Conservation (phyloP, 1,140 invertebrate species). For the Drosophila yakuba region DNA sequence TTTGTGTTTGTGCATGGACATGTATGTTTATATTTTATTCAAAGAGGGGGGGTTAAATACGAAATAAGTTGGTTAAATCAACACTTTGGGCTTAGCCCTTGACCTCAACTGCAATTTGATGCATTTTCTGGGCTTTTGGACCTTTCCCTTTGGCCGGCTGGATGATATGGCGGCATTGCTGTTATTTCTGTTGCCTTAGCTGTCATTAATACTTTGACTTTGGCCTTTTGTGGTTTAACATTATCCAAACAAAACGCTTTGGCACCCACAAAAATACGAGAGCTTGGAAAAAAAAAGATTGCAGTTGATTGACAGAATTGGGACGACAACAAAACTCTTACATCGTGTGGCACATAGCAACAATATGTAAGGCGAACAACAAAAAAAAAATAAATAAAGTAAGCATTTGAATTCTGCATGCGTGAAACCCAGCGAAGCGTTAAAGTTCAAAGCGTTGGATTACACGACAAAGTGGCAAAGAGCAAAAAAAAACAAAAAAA, state of each 20-base stretch:
- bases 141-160: conserved; percentile 53
- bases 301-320: conserved; percentile 83
- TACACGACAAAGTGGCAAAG: conserved; percentile 59
- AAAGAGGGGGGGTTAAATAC: conserved; percentile 5
- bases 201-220: conserved; percentile 77
- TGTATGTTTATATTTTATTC: not conserved
- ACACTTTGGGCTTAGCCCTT: conserved; percentile 52
- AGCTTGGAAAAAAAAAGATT: conserved; percentile 49
- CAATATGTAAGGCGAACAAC: conserved; percentile 10
- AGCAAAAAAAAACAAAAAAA: conserved; percentile 8
- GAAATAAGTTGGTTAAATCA: conserved; percentile 36
- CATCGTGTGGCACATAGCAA: conserved; percentile 33
- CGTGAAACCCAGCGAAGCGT: conserved; percentile 81
- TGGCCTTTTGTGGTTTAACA: conserved; percentile 80
- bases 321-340: conserved; percentile 56
- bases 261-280: conserved; percentile 75
- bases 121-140: conserved; percentile 37
- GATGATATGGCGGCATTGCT: conserved; percentile 7
- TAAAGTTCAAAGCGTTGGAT: conserved; percentile 80
- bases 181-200: conserved; percentile 35
- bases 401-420: conserved; percentile 80
- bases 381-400: conserved; percentile 11
- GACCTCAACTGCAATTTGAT: conserved; percentile 71
- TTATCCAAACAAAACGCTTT: conserved; percentile 81
- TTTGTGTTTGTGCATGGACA: not conserved